A percentile compares a stretch with the other conserved stretches of the same genome.
phyloP scores from a whole-genome alignment of 1,140 invertebrate genomes.

The Leptinotarsa lineolata region DNA sequence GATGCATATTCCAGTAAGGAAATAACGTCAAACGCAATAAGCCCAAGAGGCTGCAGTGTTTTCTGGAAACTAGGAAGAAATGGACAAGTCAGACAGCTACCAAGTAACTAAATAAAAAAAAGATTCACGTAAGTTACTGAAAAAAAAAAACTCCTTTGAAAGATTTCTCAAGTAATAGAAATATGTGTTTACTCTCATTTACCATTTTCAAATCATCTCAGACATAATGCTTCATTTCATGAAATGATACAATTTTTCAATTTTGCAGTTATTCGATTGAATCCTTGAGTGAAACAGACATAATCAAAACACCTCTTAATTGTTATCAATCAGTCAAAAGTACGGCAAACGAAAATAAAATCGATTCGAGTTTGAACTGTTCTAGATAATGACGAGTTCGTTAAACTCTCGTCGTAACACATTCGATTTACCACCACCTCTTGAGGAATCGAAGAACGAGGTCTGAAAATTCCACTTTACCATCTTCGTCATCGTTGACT shows the following conservation, averaged over 20 bases:
- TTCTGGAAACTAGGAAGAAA: too few relatives aligned
- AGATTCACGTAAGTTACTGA: too few relatives aligned
- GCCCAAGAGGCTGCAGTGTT: too few relatives aligned
- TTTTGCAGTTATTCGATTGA: not conserved
- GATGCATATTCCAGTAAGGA: too few relatives aligned
- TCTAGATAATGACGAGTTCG: conserved; percentile 40
- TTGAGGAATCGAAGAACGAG: conserved; percentile 29
- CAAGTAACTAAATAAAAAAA: too few relatives aligned
- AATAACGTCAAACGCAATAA: too few relatives aligned
- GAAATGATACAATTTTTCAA: not conserved
- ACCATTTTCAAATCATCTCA: too few relatives aligned
- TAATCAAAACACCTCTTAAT: not conserved
- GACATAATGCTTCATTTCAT: too few relatives aligned
- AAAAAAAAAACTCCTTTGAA: too few relatives aligned
- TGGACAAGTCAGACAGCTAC: too few relatives aligned
- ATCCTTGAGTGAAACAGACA: not conserved
- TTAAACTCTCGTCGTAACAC: conserved; percentile 39
- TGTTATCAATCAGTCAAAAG: not conserved
- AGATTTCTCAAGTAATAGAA: too few relatives aligned
- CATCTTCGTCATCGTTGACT: not conserved
- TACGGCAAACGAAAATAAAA: conserved; percentile 40
- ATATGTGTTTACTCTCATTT: too few relatives aligned
- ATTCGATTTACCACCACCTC: conserved; percentile 36
- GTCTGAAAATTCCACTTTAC: conserved; percentile 31
- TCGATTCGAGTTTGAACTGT: conserved; percentile 38